These are phyloP conservation scores for Chromobotia macracanthus DNA, from an alignment of 2,797 vertebrate species.

Conservation along the genomic window DNA sequence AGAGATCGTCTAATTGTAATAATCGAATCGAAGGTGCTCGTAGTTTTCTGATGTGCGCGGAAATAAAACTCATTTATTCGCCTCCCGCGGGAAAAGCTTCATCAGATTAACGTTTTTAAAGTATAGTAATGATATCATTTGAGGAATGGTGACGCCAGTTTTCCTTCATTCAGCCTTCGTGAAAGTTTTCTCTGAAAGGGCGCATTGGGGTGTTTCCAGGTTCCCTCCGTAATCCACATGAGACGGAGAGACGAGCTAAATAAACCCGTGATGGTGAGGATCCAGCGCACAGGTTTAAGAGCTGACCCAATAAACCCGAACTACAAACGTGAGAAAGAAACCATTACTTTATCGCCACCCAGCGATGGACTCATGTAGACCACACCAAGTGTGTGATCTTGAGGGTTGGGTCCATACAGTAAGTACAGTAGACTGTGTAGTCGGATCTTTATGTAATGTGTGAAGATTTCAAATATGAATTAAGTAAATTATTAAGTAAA, in stretches of 20 bases:
- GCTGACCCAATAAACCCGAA: conserved; percentile 23
- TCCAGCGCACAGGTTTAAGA: conserved; percentile 17
- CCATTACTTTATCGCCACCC: conserved; percentile 34
- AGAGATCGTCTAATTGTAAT: conserved; percentile 93
- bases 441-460: not conserved
- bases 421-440: not conserved
- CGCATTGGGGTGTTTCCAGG: conserved; percentile 9
- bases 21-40: conserved; percentile 90
- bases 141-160: conserved; percentile 88
- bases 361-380: conserved; percentile 3
- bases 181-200: conserved; percentile 73
- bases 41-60: conserved; percentile 82
- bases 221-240: not conserved
- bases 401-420: not conserved
- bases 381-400: not conserved
- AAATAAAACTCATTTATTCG: conserved; percentile 98
- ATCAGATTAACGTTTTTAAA: conserved; percentile 94
- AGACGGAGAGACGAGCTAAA: conserved; percentile 12
- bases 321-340: conserved; percentile 18
- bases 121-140: conserved; percentile 94
- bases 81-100: conserved; percentile 93
- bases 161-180: conserved; percentile 85
- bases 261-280: not conserved
- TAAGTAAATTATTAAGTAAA: too few relatives aligned
- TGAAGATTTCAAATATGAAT: too few relatives aligned